A percentile compares a stretch with the other conserved stretches of the same genome.
Evolutionary conservation across 2,888 invertebrate genomes (phyloP).

Genomic region (Alloplasta piceator): DNA sequence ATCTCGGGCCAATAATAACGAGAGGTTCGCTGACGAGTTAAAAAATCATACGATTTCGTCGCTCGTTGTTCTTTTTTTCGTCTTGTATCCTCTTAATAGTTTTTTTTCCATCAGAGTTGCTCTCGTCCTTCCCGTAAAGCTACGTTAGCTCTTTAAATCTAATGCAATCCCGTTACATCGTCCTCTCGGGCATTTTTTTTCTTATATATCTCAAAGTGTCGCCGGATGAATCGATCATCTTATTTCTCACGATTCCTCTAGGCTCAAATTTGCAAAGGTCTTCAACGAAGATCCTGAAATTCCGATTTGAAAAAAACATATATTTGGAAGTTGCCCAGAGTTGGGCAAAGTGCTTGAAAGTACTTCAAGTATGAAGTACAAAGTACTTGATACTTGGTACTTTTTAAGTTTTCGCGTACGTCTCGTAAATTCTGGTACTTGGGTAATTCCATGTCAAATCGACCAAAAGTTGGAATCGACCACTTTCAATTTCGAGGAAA

Average conservation of each 20-base stretch:
- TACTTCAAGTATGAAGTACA: no score
- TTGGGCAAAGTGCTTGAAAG: no score
- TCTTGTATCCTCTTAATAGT: conserved; percentile 8
- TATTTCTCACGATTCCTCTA: not conserved
- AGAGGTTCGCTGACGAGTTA: conserved; percentile 51
- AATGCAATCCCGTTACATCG: conserved; percentile 48
- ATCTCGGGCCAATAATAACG: conserved; percentile 49
- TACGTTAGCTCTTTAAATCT: conserved; percentile 47
- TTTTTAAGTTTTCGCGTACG: no score
- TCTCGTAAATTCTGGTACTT: no score
- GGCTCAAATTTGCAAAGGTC: no score
- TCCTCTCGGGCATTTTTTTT: conserved; percentile 18
- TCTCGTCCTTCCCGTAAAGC: conserved; percentile 54
- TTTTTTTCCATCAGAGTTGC: conserved; percentile 49
- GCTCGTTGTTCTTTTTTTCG: conserved; percentile 38
- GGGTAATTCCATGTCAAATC: no score
- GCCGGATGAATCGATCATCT: not conserved
- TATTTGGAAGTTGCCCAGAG: no score
- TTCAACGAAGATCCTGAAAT: no score
- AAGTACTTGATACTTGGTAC: no score
- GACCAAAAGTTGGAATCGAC: no score
- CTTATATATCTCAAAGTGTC: not conserved
- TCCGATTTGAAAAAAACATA: no score
- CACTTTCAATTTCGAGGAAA: no score
- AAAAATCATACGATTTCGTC: conserved; percentile 53